These are phyloP conservation scores for Acromyrmex echinatior DNA, from an alignment of 1,140 invertebrate species.

Conservation along the genomic window DNA sequence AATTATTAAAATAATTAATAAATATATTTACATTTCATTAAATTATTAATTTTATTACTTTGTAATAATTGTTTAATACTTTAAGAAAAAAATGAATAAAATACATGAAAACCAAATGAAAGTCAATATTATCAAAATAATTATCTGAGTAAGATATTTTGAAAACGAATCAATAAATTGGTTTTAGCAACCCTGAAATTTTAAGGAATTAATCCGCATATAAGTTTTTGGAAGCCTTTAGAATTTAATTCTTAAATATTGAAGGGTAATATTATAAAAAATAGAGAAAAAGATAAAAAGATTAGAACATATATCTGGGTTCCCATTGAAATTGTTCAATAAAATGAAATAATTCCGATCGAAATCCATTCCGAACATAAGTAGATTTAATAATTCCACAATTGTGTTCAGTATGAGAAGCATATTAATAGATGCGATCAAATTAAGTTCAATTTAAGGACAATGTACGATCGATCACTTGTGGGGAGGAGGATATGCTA, in stretches of 20 bases:
- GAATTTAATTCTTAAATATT: not conserved
- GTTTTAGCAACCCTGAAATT: not conserved
- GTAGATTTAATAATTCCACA: too few species aligned
- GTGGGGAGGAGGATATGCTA: too few species aligned
- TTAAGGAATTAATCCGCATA: not conserved
- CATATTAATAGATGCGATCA: too few species aligned
- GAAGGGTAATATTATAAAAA: not conserved
- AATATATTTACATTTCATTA: not conserved
- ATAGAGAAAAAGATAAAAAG: not conserved
- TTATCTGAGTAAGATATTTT: not conserved
- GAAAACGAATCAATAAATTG: conserved; percentile 15
- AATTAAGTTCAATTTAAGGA: too few species aligned
- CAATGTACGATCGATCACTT: too few species aligned
- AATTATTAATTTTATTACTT: not conserved
- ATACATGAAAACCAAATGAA: not conserved
- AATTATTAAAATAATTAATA: not conserved
- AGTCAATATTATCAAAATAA: not conserved
- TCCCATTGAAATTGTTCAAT: too few species aligned
- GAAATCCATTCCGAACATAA: too few species aligned
- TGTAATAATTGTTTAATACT: too few species aligned
- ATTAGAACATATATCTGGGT: not conserved
- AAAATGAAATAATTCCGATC: too few species aligned
- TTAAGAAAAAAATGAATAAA: not conserved
- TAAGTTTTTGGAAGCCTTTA: not conserved
- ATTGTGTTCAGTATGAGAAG: too few species aligned